Conservation (phyloP, 2,888 invertebrate genomes). For the Pinctada fucata region DNA sequence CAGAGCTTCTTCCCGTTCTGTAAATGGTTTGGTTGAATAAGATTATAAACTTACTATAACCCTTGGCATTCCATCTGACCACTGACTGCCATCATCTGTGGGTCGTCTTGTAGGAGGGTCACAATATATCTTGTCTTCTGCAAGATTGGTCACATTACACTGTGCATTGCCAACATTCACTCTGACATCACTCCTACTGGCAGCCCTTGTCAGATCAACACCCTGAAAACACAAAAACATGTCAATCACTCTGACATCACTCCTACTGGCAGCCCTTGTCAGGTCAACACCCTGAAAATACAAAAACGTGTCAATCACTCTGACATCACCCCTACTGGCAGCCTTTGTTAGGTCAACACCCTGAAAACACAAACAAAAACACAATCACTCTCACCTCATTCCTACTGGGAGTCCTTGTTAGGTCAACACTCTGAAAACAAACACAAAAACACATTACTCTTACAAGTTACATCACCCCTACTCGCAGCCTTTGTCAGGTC, state of each 20-base stretch:
- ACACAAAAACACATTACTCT: conserved; percentile 83
- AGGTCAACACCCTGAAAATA: conserved; percentile 88
- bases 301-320: conserved; percentile 83
- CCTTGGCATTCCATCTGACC: conserved; percentile 87
- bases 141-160: conserved; percentile 96
- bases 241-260: neutral
- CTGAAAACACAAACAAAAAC: conserved; percentile 64
- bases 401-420: conserved; percentile 94
- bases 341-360: conserved; percentile 96
- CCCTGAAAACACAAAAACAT: conserved; percentile 80
- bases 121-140: conserved; percentile 93
- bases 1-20: too few species aligned
- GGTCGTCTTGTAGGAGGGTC: conserved; percentile 94
- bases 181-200: conserved; percentile 94
- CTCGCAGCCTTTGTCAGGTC: conserved; percentile 94
- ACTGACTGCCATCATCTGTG: conserved; percentile 79
- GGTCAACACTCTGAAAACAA: conserved; percentile 86
- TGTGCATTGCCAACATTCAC: conserved; percentile 93
- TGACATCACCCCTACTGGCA: conserved; percentile 94
- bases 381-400: conserved; percentile 85
- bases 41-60: conserved; percentile 83
- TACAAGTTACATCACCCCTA: conserved; percentile 87
- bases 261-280: conserved; percentile 93
- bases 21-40: too few species aligned
- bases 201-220: conserved; percentile 93